A percentile compares a stretch with the other conserved stretches of the same genome.
Evolutionary conservation across 1,140 invertebrate species (phyloP).

Genomic region (Drosophila littoralis): DNA sequence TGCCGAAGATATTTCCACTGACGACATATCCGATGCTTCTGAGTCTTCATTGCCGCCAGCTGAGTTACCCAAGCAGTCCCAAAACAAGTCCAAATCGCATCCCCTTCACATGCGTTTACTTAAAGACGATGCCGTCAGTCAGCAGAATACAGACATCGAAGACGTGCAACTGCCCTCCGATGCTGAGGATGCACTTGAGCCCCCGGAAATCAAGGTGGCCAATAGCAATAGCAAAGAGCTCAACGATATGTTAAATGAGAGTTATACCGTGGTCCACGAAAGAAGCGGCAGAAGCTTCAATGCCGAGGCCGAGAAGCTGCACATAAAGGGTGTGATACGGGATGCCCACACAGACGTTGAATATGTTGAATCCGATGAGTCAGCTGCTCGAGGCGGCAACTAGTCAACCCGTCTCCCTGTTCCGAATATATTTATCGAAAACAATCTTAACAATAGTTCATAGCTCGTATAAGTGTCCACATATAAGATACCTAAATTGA

Average conservation of each 20-base stretch:
- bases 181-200: conserved; percentile 83
- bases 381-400: conserved; percentile 72
- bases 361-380: conserved; percentile 84
- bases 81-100: conserved; percentile 44
- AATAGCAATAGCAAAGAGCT: conserved; percentile 71
- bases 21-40: conserved; percentile 66
- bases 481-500: conserved; percentile 34
- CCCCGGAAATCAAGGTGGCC: conserved; percentile 36
- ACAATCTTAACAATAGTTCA: conserved; percentile 59
- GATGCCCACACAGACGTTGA: conserved; percentile 85
- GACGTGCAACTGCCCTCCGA: conserved; percentile 85
- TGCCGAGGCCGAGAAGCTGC: conserved; percentile 84
- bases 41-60: conserved; percentile 33
- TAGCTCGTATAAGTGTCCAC: conserved; percentile 50
- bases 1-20: conserved; percentile 69
- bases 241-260: conserved; percentile 83
- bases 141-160: conserved; percentile 85
- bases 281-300: conserved; percentile 83
- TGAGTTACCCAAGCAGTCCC: conserved; percentile 25
- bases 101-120: conserved; percentile 55
- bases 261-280: conserved; percentile 84
- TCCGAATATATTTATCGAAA: conserved; percentile 31
- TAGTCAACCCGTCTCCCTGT: conserved; percentile 38
- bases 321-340: conserved; percentile 84
- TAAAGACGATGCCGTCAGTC: conserved; percentile 60